A percentile compares a stretch with the other conserved stretches of the same genome.
These are phyloP conservation scores for Megaceryle torquata DNA, from an alignment of 2,113 vertebrate genomes.

Conservation along the genomic window DNA sequence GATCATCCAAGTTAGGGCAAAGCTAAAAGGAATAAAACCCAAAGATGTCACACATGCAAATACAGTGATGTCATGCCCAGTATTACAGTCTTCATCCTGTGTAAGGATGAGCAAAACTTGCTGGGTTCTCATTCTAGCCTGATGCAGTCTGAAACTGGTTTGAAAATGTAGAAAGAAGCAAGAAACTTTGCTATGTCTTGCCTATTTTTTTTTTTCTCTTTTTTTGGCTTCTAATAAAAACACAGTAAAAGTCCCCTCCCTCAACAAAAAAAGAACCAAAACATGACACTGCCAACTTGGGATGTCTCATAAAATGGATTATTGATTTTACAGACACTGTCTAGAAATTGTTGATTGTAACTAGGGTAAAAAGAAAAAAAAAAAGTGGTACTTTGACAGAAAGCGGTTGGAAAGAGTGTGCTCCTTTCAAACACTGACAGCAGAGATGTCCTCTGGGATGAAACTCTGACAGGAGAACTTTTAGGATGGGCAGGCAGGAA, in stretches of 20 bases:
- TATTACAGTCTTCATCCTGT: constrained; percentile 3
- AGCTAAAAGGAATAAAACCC: background rate
- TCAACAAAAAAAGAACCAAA: background rate
- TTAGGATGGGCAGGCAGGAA: background rate
- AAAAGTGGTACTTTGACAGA: background rate
- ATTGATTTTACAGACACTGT: background rate
- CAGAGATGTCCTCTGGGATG: background rate
- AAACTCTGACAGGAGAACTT: background rate
- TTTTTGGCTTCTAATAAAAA: background rate
- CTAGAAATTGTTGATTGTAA: background rate
- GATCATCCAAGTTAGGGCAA: background rate
- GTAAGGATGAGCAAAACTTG: background rate
- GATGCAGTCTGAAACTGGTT: background rate
- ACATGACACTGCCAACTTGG: fast-evolving
- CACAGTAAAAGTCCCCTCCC: background rate
- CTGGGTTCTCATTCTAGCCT: background rate
- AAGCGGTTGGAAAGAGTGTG: fast-evolving
- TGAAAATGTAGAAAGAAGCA: background rate
- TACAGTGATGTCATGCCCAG: constrained; percentile 47
- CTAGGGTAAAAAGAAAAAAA: background rate
- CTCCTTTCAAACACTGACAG: background rate
- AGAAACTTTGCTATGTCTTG: background rate
- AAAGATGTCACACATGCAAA: background rate
- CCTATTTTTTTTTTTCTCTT: too few species aligned
- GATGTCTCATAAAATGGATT: background rate